Evolutionary conservation across 2,797 vertebrate species (phyloP).

Genomic region (Protonibea diacanthus): DNA sequence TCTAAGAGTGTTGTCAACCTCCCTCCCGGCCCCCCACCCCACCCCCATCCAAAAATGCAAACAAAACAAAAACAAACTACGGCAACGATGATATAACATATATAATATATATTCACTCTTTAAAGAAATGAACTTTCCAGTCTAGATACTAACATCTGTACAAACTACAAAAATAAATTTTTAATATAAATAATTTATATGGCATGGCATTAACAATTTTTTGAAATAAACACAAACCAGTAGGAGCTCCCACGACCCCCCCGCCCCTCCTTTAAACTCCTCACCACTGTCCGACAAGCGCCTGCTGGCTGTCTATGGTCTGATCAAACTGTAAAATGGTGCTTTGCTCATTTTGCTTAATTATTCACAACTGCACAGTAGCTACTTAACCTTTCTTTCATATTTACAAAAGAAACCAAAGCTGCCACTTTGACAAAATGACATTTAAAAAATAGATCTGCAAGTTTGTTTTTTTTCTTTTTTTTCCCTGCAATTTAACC

Average conservation of each 20-base stretch:
- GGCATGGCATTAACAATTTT: constrained; percentile 89
- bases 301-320: constrained; percentile 67
- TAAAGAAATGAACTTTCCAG: constrained; percentile 99
- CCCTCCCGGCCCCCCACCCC: constrained; percentile 41
- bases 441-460: constrained; percentile 54
- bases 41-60: constrained; percentile 63
- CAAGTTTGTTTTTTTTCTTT: constrained; percentile 32
- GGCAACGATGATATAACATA: constrained; percentile 91
- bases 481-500: constrained; percentile 86
- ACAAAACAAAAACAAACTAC: constrained; percentile 74
- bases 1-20: constrained; percentile 74
- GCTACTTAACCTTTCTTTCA: constrained; percentile 77
- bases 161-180: constrained; percentile 99
- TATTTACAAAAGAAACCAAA: constrained; percentile 78
- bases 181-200: constrained; percentile 99
- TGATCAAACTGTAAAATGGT: constrained; percentile 72
- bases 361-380: constrained; percentile 82
- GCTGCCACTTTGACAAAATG: constrained; percentile 83
- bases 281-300: constrained; percentile 58
- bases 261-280: constrained; percentile 39
- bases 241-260: constrained; percentile 74
- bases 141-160: constrained; percentile 96
- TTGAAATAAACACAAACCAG: constrained; percentile 86
- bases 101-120: constrained; percentile 99
- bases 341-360: constrained; percentile 62